Evolutionary conservation across 2,797 vertebrate species (phyloP).

Genomic region (Coluber constrictor): DNA sequence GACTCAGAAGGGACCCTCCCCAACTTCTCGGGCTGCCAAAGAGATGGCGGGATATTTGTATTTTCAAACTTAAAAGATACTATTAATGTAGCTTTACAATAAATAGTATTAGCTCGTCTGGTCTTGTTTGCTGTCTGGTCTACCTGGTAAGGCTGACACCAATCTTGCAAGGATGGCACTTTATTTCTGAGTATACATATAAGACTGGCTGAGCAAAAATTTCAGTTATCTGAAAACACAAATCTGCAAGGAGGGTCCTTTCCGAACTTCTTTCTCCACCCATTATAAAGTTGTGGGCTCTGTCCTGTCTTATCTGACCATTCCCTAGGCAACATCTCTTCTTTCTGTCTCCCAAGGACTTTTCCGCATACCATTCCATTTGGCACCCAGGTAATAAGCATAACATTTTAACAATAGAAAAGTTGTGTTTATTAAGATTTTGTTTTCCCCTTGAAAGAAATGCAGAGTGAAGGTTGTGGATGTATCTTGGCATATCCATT

Average conservation of each 20-base stretch:
- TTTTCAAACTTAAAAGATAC: neutral
- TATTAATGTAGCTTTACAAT: neutral
- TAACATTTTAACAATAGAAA: neutral
- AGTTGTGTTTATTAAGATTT: constrained; percentile 38
- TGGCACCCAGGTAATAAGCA: neutral
- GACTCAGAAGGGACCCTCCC: neutral
- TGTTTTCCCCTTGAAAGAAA: constrained; percentile 40
- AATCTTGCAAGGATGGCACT: neutral
- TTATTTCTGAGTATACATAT: neutral
- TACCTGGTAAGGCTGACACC: neutral
- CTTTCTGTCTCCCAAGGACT: neutral
- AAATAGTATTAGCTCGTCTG: neutral
- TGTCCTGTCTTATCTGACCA: neutral
- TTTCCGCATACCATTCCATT: neutral
- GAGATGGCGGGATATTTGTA: neutral
- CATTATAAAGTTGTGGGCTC: neutral
- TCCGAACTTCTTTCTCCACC: neutral
- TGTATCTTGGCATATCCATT: constrained; percentile 36
- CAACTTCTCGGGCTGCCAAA: neutral
- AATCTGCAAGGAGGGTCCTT: neutral
- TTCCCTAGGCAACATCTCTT: neutral
- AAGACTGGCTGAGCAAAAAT: neutral
- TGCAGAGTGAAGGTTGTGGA: constrained; percentile 45
- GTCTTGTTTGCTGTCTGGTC: neutral
- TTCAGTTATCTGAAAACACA: constrained; percentile 24